Conservation (phyloP, 2,113 vertebrate genomes). For the Pipa parva region DNA sequence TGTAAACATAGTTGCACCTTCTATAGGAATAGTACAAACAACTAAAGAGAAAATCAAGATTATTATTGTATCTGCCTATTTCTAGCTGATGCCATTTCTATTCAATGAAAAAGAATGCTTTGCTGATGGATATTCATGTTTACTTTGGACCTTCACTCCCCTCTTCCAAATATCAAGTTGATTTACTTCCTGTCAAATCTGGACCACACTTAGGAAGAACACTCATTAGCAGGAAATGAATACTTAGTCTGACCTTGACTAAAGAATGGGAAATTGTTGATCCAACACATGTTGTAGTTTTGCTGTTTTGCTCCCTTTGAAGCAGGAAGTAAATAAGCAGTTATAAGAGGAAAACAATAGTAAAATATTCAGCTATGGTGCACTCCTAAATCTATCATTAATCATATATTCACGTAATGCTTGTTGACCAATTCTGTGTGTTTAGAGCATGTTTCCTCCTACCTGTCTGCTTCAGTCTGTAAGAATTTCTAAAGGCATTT, state of each 20-base stretch:
- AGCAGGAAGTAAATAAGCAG: too few species aligned
- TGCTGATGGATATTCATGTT: conserved; percentile 3
- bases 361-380: too few species aligned
- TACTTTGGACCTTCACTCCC: not conserved
- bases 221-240: not conserved
- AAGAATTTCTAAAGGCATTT: too few species aligned
- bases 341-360: too few species aligned
- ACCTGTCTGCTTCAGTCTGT: too few species aligned
- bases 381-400: too few species aligned
- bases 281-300: too few species aligned
- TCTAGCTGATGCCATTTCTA: not conserved
- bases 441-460: too few species aligned
- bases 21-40: not conserved
- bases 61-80: not conserved
- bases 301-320: too few species aligned
- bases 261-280: not conserved
- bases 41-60: not conserved
- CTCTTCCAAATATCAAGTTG: not conserved
- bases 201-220: not conserved
- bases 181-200: not conserved
- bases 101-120: not conserved
- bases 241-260: not conserved
- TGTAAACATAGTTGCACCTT: not conserved
- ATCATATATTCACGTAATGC: too few species aligned
- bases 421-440: too few species aligned